A percentile compares a stretch with the other conserved stretches of the same genome.
Conservation (phyloP, 2,113 vertebrate genomes). For the Pongo abelii region DNA sequence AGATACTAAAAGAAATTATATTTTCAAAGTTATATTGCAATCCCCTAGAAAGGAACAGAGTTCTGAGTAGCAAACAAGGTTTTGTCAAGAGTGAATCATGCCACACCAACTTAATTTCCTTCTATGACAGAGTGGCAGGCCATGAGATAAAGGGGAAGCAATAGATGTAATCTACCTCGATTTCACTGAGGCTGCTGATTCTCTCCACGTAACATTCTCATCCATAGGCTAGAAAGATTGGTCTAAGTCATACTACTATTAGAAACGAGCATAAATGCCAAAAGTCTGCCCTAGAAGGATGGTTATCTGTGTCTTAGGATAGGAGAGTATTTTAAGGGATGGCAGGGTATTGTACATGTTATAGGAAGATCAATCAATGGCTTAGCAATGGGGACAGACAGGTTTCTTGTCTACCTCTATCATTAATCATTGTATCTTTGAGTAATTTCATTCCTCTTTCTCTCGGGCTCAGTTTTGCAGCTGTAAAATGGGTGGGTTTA, state of each 20-base stretch:
- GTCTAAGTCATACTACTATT: background rate
- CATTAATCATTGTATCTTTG: background rate
- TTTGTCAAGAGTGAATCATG: slow-evolving; percentile 65
- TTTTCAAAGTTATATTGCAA: background rate
- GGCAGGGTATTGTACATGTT: background rate
- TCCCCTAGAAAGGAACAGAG: slow-evolving; percentile 19
- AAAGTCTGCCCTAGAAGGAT: background rate
- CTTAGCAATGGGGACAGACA: background rate
- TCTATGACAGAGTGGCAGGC: slow-evolving; percentile 61
- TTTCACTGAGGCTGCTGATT: slow-evolving; percentile 47
- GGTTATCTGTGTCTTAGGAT: background rate
- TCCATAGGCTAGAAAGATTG: background rate
- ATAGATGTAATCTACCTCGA: slow-evolving; percentile 67
- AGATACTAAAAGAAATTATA: slow-evolving; percentile 40
- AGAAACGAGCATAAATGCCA: background rate
- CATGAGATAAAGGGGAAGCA: slow-evolving; percentile 62
- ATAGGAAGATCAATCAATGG: no score
- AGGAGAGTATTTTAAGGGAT: background rate
- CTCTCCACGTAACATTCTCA: slow-evolving; percentile 12
- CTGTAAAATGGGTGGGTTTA: background rate
- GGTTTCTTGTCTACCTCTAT: background rate
- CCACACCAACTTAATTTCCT: slow-evolving; percentile 71
- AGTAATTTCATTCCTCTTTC: background rate
- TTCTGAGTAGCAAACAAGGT: slow-evolving; percentile 53
- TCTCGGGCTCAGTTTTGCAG: background rate